These are phyloP conservation scores for Recurvirostra avosetta DNA, from an alignment of 2,113 vertebrate genomes.

Conservation along the genomic window DNA sequence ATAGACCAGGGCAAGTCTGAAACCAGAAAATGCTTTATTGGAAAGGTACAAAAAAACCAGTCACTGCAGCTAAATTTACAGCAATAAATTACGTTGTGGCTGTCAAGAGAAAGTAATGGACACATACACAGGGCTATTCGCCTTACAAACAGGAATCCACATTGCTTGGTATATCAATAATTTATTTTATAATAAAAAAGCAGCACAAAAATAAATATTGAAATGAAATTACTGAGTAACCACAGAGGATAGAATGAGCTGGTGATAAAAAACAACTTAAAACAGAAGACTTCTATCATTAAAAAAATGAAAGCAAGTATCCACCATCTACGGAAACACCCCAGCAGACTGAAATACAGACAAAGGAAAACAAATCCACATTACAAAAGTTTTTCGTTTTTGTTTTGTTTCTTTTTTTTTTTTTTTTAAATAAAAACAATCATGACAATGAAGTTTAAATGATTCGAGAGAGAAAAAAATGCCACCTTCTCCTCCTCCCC, in stretches of 20 bases:
- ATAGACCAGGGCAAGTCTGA: conserved; percentile 48
- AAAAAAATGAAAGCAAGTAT: conserved; percentile 57
- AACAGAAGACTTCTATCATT: conserved; percentile 52
- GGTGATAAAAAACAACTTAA: conserved; percentile 60
- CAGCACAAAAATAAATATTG: conserved; percentile 95
- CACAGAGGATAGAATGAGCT: conserved; percentile 59
- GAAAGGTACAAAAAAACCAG: conserved; percentile 87
- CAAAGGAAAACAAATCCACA: conserved; percentile 61
- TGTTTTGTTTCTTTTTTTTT: conserved; percentile 18
- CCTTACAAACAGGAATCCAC: conserved; percentile 77
- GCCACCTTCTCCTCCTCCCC: conserved; percentile 36
- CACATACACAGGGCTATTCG: conserved; percentile 76
- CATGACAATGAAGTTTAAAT: conserved; percentile 58
- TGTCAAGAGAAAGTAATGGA: conserved; percentile 67
- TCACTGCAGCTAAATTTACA: conserved; percentile 81
- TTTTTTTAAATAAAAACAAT: conserved; percentile 62
- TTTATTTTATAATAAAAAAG: conserved; percentile 84
- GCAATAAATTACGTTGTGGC: conserved; percentile 88
- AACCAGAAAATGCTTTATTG: conserved; percentile 89
- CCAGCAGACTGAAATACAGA: conserved; percentile 48
- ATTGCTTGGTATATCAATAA: conserved; percentile 88
- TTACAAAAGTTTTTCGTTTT: conserved; percentile 47
- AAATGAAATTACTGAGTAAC: conserved; percentile 77
- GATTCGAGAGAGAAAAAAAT: conserved; percentile 8
- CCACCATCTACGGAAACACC: conserved; percentile 55